Evolutionary conservation across 2,888 invertebrate species (phyloP).

Genomic region (Polydesmus complanatus): DNA sequence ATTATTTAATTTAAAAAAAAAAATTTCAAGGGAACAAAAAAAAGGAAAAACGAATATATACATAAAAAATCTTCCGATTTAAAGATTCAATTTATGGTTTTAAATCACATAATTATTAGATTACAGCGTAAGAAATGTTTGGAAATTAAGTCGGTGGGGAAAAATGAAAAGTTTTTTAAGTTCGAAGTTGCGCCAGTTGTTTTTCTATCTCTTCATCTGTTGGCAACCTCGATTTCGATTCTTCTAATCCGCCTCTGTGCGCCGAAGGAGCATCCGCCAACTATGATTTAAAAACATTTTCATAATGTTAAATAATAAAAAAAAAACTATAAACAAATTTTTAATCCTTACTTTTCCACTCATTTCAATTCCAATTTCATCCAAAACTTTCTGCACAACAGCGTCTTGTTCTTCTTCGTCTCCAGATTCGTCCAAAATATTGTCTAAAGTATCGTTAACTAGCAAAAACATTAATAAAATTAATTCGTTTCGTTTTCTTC

Average conservation of each 20-base stretch:
- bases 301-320: background rate
- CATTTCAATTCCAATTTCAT: conserved; percentile 91
- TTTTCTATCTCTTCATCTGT: conserved; percentile 34
- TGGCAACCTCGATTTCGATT: conserved; percentile 23
- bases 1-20: too few species aligned
- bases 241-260: conserved; percentile 29
- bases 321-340: background rate
- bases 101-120: too few species aligned
- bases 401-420: conserved; percentile 81
- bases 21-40: too few species aligned
- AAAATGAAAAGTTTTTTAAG: too few species aligned
- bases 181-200: conserved; percentile 30
- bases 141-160: too few species aligned
- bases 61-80: too few species aligned
- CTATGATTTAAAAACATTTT: conserved; percentile 22
- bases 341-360: conserved; percentile 57
- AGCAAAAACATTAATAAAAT: conserved; percentile 24
- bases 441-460: conserved; percentile 83
- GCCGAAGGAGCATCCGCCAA: conserved; percentile 33
- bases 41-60: too few species aligned
- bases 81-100: too few species aligned
- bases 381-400: conserved; percentile 78
- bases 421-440: conserved; percentile 72
- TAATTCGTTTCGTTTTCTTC: background rate
- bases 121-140: too few species aligned